These are phyloP conservation scores for Adoxophyes honmai DNA, from an alignment of 1,140 invertebrate species.

Conservation along the genomic window DNA sequence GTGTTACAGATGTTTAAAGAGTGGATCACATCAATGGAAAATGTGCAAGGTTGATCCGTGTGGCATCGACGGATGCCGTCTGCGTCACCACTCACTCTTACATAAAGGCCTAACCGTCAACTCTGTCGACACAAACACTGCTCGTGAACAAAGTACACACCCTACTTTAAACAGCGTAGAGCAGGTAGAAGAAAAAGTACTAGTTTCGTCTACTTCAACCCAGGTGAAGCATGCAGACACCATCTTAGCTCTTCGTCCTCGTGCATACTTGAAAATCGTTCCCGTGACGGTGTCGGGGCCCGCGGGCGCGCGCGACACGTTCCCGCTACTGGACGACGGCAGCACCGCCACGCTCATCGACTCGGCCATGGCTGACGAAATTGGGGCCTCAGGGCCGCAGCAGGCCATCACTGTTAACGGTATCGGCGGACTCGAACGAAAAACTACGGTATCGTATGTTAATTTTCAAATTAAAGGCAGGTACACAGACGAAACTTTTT, in stretches of 20 bases:
- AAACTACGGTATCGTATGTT: constrained; percentile 11
- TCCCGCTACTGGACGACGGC: constrained; percentile 12
- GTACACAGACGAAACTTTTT: constrained; percentile 8
- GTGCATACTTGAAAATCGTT: neutral
- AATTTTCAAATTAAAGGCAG: constrained; percentile 21
- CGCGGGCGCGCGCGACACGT: neutral
- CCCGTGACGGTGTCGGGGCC: constrained; percentile 1
- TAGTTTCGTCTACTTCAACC: neutral
- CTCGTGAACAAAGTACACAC: neutral
- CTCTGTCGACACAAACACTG: neutral
- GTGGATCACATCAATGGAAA: no score
- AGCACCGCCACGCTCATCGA: constrained; percentile 14
- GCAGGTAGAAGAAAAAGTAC: neutral
- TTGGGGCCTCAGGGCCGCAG: neutral
- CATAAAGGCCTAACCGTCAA: neutral
- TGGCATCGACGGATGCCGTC: no score
- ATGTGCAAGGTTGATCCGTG: no score
- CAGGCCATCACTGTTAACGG: neutral
- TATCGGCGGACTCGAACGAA: constrained; percentile 15
- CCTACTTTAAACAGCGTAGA: neutral
- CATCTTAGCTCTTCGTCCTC: neutral
- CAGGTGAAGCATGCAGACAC: neutral
- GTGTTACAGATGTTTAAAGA: no score
- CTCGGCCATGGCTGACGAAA: neutral
- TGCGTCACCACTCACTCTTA: neutral